These are phyloP conservation scores for Drosophila erecta DNA, from an alignment of 1,140 invertebrate genomes.

Conservation along the genomic window DNA sequence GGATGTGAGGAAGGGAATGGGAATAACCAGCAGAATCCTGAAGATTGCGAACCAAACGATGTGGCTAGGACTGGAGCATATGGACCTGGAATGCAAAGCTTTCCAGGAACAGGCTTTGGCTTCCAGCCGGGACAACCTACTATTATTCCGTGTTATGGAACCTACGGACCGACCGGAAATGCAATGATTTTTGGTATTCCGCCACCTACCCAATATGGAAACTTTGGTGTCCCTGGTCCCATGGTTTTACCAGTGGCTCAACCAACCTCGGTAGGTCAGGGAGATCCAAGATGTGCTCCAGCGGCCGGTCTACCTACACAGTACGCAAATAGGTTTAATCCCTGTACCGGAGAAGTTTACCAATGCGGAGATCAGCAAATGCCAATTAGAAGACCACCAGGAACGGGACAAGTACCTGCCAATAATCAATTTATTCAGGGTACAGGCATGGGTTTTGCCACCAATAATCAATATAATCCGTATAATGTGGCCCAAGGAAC, in stretches of 20 bases:
- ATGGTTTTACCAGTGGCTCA: not conserved
- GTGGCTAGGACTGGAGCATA: not conserved
- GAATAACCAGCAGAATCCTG: not conserved
- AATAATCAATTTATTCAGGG: conserved; percentile 1
- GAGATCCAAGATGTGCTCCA: not conserved
- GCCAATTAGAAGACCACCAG: not conserved
- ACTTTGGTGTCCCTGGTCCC: not conserved
- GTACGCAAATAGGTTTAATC: conserved; percentile 38
- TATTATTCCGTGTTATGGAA: not conserved
- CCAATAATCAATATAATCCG: not conserved
- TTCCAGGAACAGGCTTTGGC: not conserved
- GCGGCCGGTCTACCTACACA: conserved; percentile 50
- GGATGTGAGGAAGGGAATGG: no score
- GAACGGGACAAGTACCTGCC: not conserved
- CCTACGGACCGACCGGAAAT: not conserved
- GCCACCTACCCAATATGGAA: conserved; percentile 1
- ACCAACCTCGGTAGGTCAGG: not conserved
- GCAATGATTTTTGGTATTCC: not conserved
- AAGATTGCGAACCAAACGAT: not conserved
- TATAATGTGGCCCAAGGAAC: not conserved
- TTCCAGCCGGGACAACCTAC: conserved; percentile 5
- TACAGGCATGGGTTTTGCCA: not conserved
- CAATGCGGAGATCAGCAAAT: not conserved
- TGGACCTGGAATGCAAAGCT: not conserved
- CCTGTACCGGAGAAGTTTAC: conserved; percentile 41